phyloP scores from a whole-genome alignment of 2,797 vertebrate genomes.

The Fundulus diaphanus region DNA sequence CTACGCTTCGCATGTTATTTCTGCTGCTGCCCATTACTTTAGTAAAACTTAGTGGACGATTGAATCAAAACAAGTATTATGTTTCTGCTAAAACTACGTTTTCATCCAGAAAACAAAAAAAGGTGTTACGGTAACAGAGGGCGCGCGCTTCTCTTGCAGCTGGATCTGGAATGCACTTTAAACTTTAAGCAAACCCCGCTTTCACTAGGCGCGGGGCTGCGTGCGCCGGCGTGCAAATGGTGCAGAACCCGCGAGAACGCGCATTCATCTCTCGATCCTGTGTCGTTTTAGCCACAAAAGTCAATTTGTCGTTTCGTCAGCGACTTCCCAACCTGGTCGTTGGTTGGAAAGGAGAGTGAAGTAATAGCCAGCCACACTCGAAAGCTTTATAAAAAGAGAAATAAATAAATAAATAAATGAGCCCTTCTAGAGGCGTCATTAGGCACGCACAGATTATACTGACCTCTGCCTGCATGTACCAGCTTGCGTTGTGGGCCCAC shows the following conservation, averaged over 20 bases:
- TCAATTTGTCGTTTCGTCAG: constrained; percentile 69
- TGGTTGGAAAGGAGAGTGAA: background rate
- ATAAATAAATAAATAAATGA: accelerated
- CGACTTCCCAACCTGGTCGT: no score
- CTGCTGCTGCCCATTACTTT: background rate
- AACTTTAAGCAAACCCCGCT: background rate
- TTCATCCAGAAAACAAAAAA: no score
- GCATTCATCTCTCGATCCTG: constrained; percentile 8
- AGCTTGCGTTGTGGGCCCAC: constrained; percentile 46
- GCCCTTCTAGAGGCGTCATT: accelerated
- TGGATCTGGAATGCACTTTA: background rate
- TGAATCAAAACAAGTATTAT: no score
- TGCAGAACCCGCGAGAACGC: background rate
- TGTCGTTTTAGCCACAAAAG: constrained; percentile 30
- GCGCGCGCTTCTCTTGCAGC: background rate
- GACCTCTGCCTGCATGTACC: constrained; percentile 55
- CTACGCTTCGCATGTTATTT: background rate
- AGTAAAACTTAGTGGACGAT: background rate
- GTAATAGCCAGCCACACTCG: background rate
- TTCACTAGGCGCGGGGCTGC: background rate
- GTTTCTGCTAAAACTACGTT: no score
- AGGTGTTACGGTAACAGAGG: background rate
- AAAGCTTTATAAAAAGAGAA: background rate
- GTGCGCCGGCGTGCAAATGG: background rate
- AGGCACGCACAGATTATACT: background rate